phyloP scores from a whole-genome alignment of 2,113 vertebrate genomes.

The Chamaea fasciata region DNA sequence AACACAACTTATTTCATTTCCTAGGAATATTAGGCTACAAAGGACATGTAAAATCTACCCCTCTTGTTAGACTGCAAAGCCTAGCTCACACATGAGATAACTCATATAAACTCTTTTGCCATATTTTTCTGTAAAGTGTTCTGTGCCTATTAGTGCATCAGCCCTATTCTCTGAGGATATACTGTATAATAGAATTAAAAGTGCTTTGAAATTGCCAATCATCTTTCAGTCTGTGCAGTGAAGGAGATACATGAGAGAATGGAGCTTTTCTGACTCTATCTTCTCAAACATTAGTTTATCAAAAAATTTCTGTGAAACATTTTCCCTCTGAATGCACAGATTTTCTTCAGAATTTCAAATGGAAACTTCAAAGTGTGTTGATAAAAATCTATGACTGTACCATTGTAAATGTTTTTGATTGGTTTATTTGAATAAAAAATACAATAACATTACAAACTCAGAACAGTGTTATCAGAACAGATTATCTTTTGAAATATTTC shows the following conservation, averaged over 20 bases:
- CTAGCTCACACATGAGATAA: neutral
- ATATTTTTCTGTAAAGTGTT: neutral
- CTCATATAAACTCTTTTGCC: neutral
- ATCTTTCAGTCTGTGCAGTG: neutral
- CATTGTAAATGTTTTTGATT: neutral
- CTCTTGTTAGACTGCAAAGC: neutral
- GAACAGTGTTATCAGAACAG: neutral
- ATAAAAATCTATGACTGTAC: neutral
- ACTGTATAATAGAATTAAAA: constrained; percentile 14
- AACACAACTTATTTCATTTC: neutral
- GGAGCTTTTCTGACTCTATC: neutral
- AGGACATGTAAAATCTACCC: neutral
- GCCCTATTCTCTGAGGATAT: neutral
- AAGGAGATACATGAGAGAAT: neutral
- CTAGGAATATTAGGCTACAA: neutral
- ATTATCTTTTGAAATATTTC: neutral
- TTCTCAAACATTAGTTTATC: neutral
- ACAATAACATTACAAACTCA: neutral
- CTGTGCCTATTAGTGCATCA: neutral
- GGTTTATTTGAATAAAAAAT: neutral
- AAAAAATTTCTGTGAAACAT: neutral
- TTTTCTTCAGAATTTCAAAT: neutral
- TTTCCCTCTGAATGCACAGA: neutral
- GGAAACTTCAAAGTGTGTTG: neutral
- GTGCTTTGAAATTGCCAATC: neutral